phyloP scores from a whole-genome alignment of 2,888 invertebrate genomes.

The Macrophya annulata region DNA sequence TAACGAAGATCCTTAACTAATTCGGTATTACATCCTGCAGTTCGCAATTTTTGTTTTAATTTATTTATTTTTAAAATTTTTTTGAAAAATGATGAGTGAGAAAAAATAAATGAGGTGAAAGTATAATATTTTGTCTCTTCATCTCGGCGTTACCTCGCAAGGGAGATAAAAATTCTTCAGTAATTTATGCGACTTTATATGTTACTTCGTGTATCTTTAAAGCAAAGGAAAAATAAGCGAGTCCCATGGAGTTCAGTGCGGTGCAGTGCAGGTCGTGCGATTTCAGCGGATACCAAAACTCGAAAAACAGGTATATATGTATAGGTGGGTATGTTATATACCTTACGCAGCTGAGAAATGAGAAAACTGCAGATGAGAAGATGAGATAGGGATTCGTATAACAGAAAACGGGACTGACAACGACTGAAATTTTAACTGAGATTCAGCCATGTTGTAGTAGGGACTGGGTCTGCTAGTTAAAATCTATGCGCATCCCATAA shows the following conservation, averaged over 20 bases:
- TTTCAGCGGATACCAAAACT: slow-evolving; percentile 36
- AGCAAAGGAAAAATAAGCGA: background rate
- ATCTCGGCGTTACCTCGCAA: background rate
- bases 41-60: background rate
- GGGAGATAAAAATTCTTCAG: background rate
- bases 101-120: background rate
- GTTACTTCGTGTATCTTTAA: background rate
- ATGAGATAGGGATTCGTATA: slow-evolving; percentile 64
- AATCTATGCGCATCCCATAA: slow-evolving; percentile 75
- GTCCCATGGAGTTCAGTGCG: background rate
- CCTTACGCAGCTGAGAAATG: slow-evolving; percentile 16
- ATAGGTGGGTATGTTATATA: no score
- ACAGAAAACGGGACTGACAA: slow-evolving; percentile 68
- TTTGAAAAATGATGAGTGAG: background rate
- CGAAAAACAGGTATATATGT: slow-evolving; percentile 43
- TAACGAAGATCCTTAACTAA: background rate
- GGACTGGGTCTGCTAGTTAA: slow-evolving; percentile 68
- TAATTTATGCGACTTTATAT: slow-evolving; percentile 3
- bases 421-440: background rate
- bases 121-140: background rate
- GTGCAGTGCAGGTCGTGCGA: background rate
- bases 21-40: background rate
- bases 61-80: slow-evolving; percentile 1
- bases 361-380: slow-evolving; percentile 50
- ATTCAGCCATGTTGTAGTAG: background rate